Evolutionary conservation across 2,113 vertebrate species (phyloP).

Genomic region (Chauna torquata): DNA sequence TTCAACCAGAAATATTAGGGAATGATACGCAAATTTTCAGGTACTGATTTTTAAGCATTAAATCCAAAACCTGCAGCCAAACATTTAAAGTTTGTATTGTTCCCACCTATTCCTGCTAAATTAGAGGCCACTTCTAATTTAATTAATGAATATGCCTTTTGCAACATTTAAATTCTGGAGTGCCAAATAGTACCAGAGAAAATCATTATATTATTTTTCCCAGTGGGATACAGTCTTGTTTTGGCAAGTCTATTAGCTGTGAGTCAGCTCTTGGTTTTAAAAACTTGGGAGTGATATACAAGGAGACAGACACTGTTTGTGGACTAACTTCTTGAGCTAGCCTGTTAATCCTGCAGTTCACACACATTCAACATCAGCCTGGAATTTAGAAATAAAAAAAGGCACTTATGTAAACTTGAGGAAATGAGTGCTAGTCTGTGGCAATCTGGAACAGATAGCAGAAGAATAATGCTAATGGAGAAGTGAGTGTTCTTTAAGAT

Average conservation of each 20-base stretch:
- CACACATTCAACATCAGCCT: not conserved
- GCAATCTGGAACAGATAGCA: conserved; percentile 1
- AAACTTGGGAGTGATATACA: not conserved
- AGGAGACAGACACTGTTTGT: not conserved
- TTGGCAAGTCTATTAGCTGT: not conserved
- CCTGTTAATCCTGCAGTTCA: not conserved
- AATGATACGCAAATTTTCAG: not conserved
- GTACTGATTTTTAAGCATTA: not conserved
- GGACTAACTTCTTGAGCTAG: not conserved
- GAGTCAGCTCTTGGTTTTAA: not conserved
- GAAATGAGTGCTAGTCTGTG: not conserved
- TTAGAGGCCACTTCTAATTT: not conserved
- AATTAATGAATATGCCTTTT: not conserved
- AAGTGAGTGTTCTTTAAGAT: not conserved
- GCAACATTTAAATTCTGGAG: not conserved
- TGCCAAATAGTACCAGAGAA: not conserved
- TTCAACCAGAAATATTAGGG: not conserved
- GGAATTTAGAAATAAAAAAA: conserved; percentile 33
- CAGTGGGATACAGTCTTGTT: not conserved
- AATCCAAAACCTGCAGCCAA: not conserved
- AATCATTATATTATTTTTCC: not conserved
- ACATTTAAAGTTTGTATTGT: not conserved
- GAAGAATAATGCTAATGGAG: conserved; percentile 23
- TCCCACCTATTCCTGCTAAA: not conserved
- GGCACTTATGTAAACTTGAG: not conserved